phyloP scores from a whole-genome alignment of 1,140 invertebrate genomes.

The Ceratosolen fusciceps region DNA sequence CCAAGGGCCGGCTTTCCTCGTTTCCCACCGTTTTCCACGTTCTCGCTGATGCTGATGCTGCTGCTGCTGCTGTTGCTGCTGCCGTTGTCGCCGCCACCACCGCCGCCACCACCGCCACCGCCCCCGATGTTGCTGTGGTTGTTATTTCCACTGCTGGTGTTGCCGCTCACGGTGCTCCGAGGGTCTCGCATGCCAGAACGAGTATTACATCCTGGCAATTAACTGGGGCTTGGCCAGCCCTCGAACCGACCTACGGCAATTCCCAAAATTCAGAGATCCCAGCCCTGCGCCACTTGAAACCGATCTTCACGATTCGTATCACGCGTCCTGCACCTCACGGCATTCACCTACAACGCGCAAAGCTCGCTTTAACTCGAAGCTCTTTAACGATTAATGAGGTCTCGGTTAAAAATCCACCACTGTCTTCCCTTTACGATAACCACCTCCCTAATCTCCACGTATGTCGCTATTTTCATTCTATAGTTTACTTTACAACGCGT shows the following conservation, averaged over 20 bases:
- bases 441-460: no score
- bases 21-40: not conserved
- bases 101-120: not conserved
- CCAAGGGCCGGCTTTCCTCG: not conserved
- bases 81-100: conserved; percentile 30
- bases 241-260: not conserved
- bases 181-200: conserved; percentile 34
- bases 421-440: no score
- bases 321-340: no score
- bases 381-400: no score
- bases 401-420: no score
- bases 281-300: not conserved
- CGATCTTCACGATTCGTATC: not conserved
- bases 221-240: not conserved
- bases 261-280: not conserved
- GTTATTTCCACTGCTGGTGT: conserved; percentile 32
- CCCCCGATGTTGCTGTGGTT: conserved; percentile 25
- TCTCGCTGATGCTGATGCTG: conserved; percentile 10
- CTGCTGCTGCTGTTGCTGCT: conserved; percentile 3
- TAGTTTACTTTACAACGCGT: no score
- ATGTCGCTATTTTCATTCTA: no score
- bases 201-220: conserved; percentile 20
- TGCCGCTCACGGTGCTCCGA: not conserved
- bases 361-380: no score
- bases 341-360: no score